phyloP scores from a whole-genome alignment of 1,140 invertebrate species.

The Dermatophagoides farinae region DNA sequence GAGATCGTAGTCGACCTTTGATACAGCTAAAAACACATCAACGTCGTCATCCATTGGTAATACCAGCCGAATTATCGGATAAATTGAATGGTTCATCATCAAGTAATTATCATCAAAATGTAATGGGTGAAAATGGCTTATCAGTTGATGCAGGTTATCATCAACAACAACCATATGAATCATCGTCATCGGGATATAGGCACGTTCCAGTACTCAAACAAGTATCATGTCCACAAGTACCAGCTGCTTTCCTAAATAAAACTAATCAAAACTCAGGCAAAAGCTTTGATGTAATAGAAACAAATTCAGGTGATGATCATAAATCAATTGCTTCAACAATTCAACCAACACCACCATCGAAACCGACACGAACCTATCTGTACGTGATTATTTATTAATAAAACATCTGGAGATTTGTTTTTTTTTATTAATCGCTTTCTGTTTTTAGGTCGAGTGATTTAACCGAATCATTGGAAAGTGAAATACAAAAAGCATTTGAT shows the following conservation, averaged over 20 bases:
- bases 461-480: conserved; percentile 10
- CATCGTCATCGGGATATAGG: background rate
- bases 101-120: background rate
- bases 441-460: background rate
- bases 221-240: conserved; percentile 18
- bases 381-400: conserved; percentile 12
- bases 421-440: background rate
- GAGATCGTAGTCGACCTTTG: conserved; percentile 47
- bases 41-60: conserved; percentile 65
- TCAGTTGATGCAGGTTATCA: background rate
- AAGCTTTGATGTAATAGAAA: background rate
- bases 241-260: conserved; percentile 4
- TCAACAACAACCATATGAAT: background rate
- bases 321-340: background rate
- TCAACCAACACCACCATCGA: conserved; percentile 14
- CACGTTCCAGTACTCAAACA: conserved; percentile 14
- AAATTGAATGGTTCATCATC: background rate
- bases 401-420: background rate
- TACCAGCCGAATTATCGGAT: conserved; percentile 29
- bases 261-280: background rate
- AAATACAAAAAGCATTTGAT: conserved; percentile 12
- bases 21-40: conserved; percentile 47
- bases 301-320: background rate
- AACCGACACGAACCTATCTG: conserved; percentile 16
- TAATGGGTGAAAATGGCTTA: background rate